phyloP scores from a whole-genome alignment of 2,888 invertebrate species.

The Lasioglossum pauxillum region DNA sequence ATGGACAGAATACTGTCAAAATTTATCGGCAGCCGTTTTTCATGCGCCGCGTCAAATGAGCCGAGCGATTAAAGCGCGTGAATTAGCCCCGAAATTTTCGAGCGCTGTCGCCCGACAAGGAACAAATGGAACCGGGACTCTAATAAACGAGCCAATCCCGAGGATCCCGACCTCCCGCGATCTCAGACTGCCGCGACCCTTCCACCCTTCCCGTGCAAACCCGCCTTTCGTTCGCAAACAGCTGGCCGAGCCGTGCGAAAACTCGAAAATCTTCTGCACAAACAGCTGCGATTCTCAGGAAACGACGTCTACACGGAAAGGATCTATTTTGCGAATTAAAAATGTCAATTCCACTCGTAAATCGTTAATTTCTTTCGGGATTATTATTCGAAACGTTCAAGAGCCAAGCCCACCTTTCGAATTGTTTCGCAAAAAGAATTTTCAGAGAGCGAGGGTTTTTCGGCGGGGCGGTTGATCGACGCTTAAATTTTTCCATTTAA shows the following conservation, averaged over 20 bases:
- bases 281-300: neutral
- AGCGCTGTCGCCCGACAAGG: constrained; percentile 63
- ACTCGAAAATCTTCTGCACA: neutral
- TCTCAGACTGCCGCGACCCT: constrained; percentile 27
- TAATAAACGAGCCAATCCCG: constrained; percentile 49
- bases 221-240: neutral
- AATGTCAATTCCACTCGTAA: too few relatives aligned
- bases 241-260: neutral
- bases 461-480: neutral
- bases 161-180: constrained; percentile 19
- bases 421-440: neutral
- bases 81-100: constrained; percentile 81
- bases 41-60: constrained; percentile 83
- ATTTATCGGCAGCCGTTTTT: constrained; percentile 84
- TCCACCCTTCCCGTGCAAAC: neutral
- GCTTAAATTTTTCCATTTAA: neutral
- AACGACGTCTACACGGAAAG: neutral
- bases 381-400: neutral
- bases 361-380: neutral
- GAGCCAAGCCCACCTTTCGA: neutral
- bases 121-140: constrained; percentile 64
- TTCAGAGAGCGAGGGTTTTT: neutral
- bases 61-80: constrained; percentile 83
- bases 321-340: too few relatives aligned
- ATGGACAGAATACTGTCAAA: constrained; percentile 85